Conservation (phyloP, 2,113 vertebrate species). For the Ciconia boyciana region DNA sequence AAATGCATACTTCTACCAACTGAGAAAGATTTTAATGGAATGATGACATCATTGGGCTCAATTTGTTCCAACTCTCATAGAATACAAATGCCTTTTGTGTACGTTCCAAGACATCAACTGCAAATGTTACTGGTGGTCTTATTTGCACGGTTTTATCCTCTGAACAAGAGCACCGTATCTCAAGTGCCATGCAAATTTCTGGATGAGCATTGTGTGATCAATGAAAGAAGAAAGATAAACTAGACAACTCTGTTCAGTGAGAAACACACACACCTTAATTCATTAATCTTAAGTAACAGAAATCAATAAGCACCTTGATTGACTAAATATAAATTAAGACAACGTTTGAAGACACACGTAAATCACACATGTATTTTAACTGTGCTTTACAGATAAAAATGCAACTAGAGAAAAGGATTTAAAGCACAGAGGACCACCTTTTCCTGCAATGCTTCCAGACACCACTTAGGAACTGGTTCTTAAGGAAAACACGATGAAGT, state of each 20-base stretch:
- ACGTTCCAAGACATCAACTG: neutral
- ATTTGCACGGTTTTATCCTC: neutral
- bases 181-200: neutral
- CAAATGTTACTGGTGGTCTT: neutral
- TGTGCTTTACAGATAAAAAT: neutral
- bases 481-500: neutral
- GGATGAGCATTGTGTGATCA: neutral
- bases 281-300: neutral
- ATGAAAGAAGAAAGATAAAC: neutral
- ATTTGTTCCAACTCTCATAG: neutral
- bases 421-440: neutral
- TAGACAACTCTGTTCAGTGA: neutral
- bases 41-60: neutral
- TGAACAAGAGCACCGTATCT: neutral
- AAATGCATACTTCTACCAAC: neutral
- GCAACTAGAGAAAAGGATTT: neutral
- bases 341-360: fast-evolving
- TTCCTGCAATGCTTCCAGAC: neutral
- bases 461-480: neutral
- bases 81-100: neutral
- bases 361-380: neutral
- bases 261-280: neutral
- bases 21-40: neutral
- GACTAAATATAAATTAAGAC: neutral
- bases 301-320: neutral